These are phyloP conservation scores for Drosophila dives DNA, from an alignment of 2,888 invertebrate species.

Conservation along the genomic window DNA sequence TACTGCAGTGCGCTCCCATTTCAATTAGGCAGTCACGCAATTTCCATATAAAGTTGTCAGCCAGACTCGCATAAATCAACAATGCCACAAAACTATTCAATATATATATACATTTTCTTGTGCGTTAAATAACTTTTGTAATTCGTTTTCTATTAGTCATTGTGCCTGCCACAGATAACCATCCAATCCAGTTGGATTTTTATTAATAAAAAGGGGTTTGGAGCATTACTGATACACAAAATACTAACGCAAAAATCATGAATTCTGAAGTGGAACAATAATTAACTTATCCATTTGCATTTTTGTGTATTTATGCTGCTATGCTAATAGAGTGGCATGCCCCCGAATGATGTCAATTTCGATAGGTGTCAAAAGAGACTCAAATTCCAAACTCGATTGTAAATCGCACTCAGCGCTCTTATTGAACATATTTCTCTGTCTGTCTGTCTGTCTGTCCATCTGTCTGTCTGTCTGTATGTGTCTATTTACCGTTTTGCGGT, in stretches of 20 bases:
- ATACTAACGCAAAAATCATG: not conserved
- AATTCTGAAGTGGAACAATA: not conserved
- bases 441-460: slow-evolving; percentile 8
- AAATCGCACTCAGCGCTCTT: slow-evolving; percentile 9
- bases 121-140: slow-evolving; percentile 45
- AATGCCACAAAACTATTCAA: slow-evolving; percentile 32
- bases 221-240: not conserved
- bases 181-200: slow-evolving; percentile 18
- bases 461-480: slow-evolving; percentile 13
- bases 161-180: slow-evolving; percentile 3
- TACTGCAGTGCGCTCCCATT: slow-evolving; percentile 34
- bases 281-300: slow-evolving; percentile 36
- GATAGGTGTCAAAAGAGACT: slow-evolving; percentile 19
- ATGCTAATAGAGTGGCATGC: slow-evolving; percentile 26
- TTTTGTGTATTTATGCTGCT: slow-evolving; percentile 32
- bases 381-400: slow-evolving; percentile 3
- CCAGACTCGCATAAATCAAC: slow-evolving; percentile 65
- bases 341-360: slow-evolving; percentile 10
- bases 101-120: not conserved
- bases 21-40: slow-evolving; percentile 80
- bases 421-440: slow-evolving; percentile 35
- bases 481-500: slow-evolving; percentile 66
- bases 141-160: not conserved
- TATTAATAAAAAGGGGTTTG: not conserved
- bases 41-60: slow-evolving; percentile 71